Base-by-base conservation (phyloP, 2,888 invertebrate genomes). In the Drosophila anceps region DNA sequence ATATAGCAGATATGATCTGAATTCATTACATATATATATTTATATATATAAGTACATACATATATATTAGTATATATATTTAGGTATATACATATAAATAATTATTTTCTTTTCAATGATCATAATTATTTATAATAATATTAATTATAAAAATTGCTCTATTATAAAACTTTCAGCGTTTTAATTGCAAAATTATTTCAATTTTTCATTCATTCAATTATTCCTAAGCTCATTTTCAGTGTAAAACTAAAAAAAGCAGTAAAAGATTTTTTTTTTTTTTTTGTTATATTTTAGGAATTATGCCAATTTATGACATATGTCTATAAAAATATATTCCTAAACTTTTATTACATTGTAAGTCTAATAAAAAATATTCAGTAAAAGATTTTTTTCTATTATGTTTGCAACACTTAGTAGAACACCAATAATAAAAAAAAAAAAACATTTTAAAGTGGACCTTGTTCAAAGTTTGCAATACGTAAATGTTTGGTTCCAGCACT, bases 121-220 rank as follows among this genome's bases (percentile, higher is more conserved):
- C 27, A 29, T 15, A 13, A 27, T 27, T 15, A 46, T n/a, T 29
- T 46, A 4, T 46, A 46, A 46, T 27, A 29, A 46, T 13, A 13
- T n/a, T 8, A 8, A 29, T 29, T 29, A n/a, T 9, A 27, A 24
- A n/a, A 29, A 29, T 48, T 29, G 29, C 48, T 50, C 48, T 10
- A 50, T 31, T 31, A 50, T 50, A 31, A 31, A 31, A 9, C 48
- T 50, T 50, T 50, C 48, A 50, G 12, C 29, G 10, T 15, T 18
- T 10, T 12, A 18, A 50, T 50, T 29, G 4, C n/a, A 50, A 50
- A 50, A 31, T 50, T 31, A 31, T n/a, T n/a, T n/a, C n/a, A n/a
- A n/a, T n/a, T n/a, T n/a, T n/a, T n/a, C n/a, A n/a, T n/a, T n/a
- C n/a, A n/a, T n/a, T n/a, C n/a, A n/a, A n/a, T n/a, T n/a, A n/a